phyloP scores from a whole-genome alignment of 2,797 vertebrate genomes.

The Ibycter americanus region DNA sequence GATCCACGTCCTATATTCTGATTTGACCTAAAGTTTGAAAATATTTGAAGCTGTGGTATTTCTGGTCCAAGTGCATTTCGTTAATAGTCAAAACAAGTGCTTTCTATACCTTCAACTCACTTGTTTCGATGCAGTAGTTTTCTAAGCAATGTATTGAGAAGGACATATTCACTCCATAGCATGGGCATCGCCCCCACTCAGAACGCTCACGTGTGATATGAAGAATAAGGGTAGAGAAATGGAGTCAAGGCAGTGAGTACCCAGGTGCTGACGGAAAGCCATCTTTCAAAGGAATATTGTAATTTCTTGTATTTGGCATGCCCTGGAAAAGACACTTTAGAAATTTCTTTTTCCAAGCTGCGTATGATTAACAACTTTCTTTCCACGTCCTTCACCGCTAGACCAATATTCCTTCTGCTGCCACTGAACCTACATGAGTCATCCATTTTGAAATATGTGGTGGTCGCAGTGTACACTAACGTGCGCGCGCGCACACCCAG shows the following conservation, averaged over 20 bases:
- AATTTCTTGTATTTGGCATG: neutral
- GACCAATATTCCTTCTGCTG: neutral
- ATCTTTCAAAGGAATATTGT: neutral
- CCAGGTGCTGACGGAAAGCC: neutral
- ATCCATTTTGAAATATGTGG: neutral
- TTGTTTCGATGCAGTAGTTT: neutral
- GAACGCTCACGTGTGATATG: fast-evolving
- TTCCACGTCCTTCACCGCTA: neutral
- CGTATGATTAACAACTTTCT: slow-evolving; percentile 14
- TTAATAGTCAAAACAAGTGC: neutral
- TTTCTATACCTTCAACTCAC: neutral
- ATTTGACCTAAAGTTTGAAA: neutral
- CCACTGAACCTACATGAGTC: neutral
- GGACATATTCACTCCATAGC: neutral
- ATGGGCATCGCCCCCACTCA: neutral
- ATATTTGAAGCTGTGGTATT: neutral
- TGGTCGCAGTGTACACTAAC: neutral
- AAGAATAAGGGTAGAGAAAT: neutral
- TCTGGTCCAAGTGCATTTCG: neutral
- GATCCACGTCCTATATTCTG: neutral
- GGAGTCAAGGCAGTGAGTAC: neutral
- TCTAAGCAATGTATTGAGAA: neutral
- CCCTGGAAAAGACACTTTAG: neutral
- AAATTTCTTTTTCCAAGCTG: neutral
- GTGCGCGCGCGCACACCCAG: neutral